Evolutionary conservation across 2,888 invertebrate species (phyloP).

Genomic region (Drymonia ruficornis): DNA sequence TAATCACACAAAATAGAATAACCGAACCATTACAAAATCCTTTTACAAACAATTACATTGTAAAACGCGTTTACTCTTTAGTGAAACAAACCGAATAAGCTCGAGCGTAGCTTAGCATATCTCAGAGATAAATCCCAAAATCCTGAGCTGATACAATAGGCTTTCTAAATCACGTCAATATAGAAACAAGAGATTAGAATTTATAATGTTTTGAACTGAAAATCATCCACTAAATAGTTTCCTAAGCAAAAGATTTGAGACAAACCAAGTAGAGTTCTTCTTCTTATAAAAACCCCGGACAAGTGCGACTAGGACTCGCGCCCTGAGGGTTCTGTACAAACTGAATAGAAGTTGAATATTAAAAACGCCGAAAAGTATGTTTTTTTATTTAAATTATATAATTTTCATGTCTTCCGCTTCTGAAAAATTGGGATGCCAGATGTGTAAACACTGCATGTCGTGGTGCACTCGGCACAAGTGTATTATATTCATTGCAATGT

Average conservation of each 20-base stretch:
- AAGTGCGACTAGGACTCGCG: no score
- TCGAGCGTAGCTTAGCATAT: background rate
- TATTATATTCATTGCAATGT: no score
- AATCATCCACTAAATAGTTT: background rate
- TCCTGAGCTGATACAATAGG: conserved; percentile 3
- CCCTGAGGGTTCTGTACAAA: no score
- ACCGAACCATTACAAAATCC: background rate
- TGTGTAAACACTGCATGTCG: no score
- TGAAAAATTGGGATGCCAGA: no score
- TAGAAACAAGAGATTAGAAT: conserved; percentile 2
- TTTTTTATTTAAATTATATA: no score
- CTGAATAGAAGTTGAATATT: no score
- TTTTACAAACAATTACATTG: conserved; percentile 4
- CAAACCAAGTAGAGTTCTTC: no score
- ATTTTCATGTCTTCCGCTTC: no score
- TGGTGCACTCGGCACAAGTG: no score
- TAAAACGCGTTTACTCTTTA: background rate
- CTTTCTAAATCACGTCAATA: background rate
- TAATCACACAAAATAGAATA: background rate
- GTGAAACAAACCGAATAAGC: background rate
- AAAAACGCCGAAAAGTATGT: no score
- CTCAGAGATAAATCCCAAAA: conserved; percentile 3
- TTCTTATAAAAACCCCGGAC: no score
- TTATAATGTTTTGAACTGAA: background rate
- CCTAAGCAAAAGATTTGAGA: background rate